Conservation (phyloP, 2,113 vertebrate species). For the Silurus meridionalis region DNA sequence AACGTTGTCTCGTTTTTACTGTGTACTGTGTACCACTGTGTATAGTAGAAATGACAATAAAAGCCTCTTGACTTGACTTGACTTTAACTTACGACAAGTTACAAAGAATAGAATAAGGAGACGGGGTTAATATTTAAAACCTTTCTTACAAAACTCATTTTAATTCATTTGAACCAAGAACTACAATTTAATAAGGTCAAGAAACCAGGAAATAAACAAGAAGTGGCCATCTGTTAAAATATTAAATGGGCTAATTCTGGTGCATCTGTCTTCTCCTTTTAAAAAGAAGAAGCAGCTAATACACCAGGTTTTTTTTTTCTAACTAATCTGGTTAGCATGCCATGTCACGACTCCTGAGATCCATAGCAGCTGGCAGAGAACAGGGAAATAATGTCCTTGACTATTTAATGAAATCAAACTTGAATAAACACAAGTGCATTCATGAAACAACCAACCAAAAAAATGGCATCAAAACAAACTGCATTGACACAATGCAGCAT, state of each 20-base stretch:
- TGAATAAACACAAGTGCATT: conserved; percentile 20
- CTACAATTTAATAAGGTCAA: conserved; percentile 7
- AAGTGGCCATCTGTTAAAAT: not conserved
- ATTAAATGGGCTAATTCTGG: not conserved
- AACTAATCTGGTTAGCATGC: not conserved
- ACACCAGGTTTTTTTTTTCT: not conserved
- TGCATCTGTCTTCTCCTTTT: not conserved
- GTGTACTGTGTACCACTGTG: no score
- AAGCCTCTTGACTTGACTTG: no score
- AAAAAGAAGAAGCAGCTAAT: not conserved
- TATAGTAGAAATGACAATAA: no score
- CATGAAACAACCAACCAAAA: not conserved
- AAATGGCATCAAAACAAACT: conserved; percentile 15
- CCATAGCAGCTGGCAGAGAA: not conserved
- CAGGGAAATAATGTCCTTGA: not conserved
- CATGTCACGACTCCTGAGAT: not conserved
- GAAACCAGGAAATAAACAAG: not conserved
- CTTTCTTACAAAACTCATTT: not conserved
- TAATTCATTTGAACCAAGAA: not conserved
- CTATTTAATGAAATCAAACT: conserved; percentile 29
- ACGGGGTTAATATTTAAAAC: no score
- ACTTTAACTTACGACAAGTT: no score
- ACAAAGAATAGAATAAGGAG: no score
- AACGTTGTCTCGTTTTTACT: no score
- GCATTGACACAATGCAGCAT: conserved; percentile 11